A percentile compares a stretch with the other conserved stretches of the same genome.
Evolutionary conservation across 2,797 vertebrate genomes (phyloP).

Genomic region (Okamejei kenojei): DNA sequence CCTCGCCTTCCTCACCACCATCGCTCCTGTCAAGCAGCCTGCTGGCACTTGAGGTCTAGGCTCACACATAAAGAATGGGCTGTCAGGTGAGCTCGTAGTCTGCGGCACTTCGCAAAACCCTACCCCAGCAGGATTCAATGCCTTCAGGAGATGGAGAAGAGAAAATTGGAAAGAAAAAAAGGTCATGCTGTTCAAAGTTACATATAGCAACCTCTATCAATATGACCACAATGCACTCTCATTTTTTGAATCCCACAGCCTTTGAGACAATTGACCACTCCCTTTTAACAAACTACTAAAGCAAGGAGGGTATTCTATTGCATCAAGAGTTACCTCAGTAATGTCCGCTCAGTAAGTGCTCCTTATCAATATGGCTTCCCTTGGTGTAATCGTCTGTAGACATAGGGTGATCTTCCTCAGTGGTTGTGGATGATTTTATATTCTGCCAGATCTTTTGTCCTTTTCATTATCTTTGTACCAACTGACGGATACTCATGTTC

Average conservation of each 20-base stretch:
- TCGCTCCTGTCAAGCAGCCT: background rate
- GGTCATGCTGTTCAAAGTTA: background rate
- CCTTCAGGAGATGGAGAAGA: background rate
- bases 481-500: background rate
- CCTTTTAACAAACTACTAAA: background rate
- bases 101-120: background rate
- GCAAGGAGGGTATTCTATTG: background rate
- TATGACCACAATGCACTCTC: background rate
- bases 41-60: background rate
- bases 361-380: background rate
- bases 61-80: background rate
- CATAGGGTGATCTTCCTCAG: background rate
- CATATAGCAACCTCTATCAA: background rate
- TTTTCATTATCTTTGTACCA: background rate
- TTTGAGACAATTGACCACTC: background rate
- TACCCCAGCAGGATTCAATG: background rate
- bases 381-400: background rate
- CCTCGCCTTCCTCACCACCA: background rate
- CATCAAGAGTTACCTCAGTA: background rate
- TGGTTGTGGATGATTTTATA: background rate
- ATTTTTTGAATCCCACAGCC: background rate
- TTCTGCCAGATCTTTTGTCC: background rate
- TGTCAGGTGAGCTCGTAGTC: background rate
- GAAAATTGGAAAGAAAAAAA: conserved; percentile 14
- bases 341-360: background rate